Base-by-base conservation (phyloP, 2,113 vertebrate genomes). In the Pluvianellus socialis region DNA sequence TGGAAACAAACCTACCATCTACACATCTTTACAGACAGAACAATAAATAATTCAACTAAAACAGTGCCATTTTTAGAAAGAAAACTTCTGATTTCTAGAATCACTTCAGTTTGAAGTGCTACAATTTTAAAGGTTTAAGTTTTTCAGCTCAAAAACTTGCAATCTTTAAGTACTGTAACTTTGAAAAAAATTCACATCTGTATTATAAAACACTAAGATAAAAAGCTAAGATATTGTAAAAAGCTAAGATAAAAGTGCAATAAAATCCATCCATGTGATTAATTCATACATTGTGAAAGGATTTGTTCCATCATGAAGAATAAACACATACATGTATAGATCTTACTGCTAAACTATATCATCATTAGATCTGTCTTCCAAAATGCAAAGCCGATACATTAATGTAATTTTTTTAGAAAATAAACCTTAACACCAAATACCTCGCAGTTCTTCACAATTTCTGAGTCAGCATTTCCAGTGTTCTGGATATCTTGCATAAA, bases 401-500 rank as follows among this genome's bases (percentile, higher is more conserved):
- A 77, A 75, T 23, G 22, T 49, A 49, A 45, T 9, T 74, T 17
- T 10, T 26, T 35, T 20, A n/a, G 49, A 50, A 50, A 65, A 73
- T 30, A 81, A 95, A 63, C 27, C 18, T 86, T 28, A 89, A 44
- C 17, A 38, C 52, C 27, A 92, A 81, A 74, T 97, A 99, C 99
- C 99, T 99, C 99, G 74, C 98, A 99, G 88, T 97, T 99, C 96
- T 98, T 99, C 98, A 99, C 98, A 82, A 98, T 97, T 96, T 99
- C 98, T 0, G 96, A 98, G 97, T 99, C 98, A 18, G 98, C 98
- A 94, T 98, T 98, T 35, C 98, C 98, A 42, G 94, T 96, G 93
- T 91, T 98, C 96, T 98, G 99, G 90, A 99, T 98, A 94, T 99
- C 99, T 96, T 98, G 98, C 93, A 99, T 98, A 94, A 99, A 98